Evolutionary conservation across 1,140 invertebrate species (phyloP).

Genomic region (Drosophila nikananu): DNA sequence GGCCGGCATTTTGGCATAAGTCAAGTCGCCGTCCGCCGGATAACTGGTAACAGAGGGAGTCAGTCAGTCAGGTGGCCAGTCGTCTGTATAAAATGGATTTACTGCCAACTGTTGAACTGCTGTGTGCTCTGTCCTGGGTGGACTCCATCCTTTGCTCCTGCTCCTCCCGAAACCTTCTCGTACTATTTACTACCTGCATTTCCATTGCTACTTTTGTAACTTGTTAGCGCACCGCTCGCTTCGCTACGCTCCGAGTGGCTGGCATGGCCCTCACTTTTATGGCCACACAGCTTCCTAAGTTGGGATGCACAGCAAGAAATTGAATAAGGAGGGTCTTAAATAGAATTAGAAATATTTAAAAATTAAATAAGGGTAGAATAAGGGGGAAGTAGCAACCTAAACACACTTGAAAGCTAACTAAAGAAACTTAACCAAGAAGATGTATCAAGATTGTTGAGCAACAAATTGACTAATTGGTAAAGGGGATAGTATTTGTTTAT

Average conservation of each 20-base stretch:
- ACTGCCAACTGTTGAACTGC: conserved; percentile 83
- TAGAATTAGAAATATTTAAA: not conserved
- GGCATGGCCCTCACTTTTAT: conserved; percentile 46
- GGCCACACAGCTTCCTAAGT: conserved; percentile 41
- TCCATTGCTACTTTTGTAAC: conserved; percentile 83
- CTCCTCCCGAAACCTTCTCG: not conserved
- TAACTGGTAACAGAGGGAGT: conserved; percentile 33
- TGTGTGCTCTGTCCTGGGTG: conserved; percentile 48
- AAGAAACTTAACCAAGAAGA: not conserved
- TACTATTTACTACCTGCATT: conserved; percentile 83
- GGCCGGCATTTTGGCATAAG: conserved; percentile 78
- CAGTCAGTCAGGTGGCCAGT: conserved; percentile 69
- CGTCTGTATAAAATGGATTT: conserved; percentile 85
- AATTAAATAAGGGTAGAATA: rapidly evolving
- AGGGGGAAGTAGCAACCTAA: too few species aligned
- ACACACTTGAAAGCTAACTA: too few species aligned
- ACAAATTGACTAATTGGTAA: not conserved
- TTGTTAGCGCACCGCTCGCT: conserved; percentile 71
- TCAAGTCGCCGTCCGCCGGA: conserved; percentile 62
- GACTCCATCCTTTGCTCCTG: not conserved
- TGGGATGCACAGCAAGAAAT: conserved; percentile 13
- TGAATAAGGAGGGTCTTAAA: too few species aligned
- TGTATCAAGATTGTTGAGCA: too few species aligned
- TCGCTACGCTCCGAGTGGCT: conserved; percentile 49
- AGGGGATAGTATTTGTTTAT: not conserved